Evolutionary conservation across 2,113 vertebrate species (phyloP).

Genomic region (Paraplagusia blochii): DNA sequence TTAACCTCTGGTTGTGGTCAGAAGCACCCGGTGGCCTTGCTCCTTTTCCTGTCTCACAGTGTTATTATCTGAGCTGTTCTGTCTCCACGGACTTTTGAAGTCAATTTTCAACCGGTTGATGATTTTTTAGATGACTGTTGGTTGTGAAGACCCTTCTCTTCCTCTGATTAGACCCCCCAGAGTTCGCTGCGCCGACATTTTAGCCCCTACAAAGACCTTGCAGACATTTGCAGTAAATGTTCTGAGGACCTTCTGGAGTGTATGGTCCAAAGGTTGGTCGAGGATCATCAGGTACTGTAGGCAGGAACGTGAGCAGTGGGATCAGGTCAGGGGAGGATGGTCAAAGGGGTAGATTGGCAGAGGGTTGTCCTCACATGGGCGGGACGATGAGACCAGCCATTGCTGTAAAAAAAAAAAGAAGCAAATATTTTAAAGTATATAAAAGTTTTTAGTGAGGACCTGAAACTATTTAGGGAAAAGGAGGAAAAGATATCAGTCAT

Average conservation of each 20-base stretch:
- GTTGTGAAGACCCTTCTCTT: constrained; percentile 1
- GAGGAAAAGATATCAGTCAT: no score
- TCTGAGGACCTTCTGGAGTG: background rate
- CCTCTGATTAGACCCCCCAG: background rate
- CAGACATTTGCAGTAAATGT: no score
- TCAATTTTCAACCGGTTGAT: constrained; percentile 13
- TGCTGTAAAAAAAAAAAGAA: constrained; percentile 64
- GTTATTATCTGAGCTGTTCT: constrained; percentile 36
- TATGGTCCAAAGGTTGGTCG: no score
- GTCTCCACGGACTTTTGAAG: constrained; percentile 20
- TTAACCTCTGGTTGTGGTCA: background rate
- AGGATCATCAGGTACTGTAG: no score
- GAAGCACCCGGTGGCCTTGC: constrained; percentile 17
- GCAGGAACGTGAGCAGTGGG: no score
- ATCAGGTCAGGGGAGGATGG: constrained; percentile 9
- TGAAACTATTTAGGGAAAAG: no score
- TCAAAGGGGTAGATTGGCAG: background rate
- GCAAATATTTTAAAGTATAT: no score
- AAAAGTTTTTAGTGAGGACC: no score
- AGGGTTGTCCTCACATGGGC: constrained; percentile 74
- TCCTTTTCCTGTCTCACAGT: constrained; percentile 51
- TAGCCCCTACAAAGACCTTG: constrained; percentile 2
- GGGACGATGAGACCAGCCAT: constrained; percentile 84
- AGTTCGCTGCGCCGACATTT: background rate
- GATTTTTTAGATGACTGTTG: constrained; percentile 16